Conservation (phyloP, 2,888 invertebrate genomes). For the Apoderus coryli region DNA sequence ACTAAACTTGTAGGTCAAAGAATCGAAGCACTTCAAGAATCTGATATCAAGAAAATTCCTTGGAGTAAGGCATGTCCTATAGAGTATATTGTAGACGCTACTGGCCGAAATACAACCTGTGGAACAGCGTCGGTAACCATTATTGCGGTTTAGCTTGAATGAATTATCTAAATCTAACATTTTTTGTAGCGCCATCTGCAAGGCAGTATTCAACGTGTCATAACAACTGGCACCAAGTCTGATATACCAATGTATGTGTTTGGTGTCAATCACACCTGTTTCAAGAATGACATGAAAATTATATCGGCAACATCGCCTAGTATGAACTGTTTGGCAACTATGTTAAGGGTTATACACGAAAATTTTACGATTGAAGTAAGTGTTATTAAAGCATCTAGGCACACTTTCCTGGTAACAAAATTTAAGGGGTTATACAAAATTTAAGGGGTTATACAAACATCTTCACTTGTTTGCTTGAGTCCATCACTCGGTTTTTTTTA, state of each 20-base stretch:
- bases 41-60: constrained; percentile 14
- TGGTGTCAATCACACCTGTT: constrained; percentile 18
- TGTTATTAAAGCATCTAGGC: too few species aligned
- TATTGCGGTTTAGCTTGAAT: too few species aligned
- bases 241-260: constrained; percentile 17
- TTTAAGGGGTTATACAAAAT: too few species aligned
- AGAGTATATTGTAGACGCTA: constrained; percentile 18
- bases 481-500: too few species aligned
- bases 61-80: constrained; percentile 15
- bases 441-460: too few species aligned
- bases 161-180: too few species aligned
- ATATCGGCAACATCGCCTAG: constrained; percentile 15
- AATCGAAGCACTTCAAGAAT: constrained; percentile 13
- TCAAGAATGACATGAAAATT: constrained; percentile 16
- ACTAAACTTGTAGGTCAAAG: constrained; percentile 14
- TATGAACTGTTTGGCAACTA: constrained; percentile 15
- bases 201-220: constrained; percentile 15
- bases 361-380: constrained; percentile 17
- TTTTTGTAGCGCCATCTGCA: constrained; percentile 15
- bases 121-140: constrained; percentile 15
- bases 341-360: constrained; percentile 18
- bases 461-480: too few species aligned
- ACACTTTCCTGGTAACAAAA: too few species aligned
- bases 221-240: constrained; percentile 16
- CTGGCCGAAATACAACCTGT: constrained; percentile 16